A percentile compares a stretch with the other conserved stretches of the same genome.
phyloP scores from a whole-genome alignment of 2,797 vertebrate species.

The Sebastes trivittatus region DNA sequence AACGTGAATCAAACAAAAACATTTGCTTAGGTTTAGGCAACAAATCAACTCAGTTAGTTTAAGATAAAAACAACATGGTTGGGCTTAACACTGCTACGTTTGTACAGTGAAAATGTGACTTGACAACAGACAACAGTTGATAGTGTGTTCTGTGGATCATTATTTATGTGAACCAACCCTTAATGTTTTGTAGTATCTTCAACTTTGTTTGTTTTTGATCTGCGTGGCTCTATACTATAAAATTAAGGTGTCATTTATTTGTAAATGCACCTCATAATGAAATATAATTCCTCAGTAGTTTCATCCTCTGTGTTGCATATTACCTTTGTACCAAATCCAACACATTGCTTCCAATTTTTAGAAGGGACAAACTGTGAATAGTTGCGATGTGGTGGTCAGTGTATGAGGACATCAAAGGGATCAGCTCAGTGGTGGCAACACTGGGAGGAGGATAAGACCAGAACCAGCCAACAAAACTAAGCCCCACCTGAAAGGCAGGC shows the following conservation, averaged over 20 bases:
- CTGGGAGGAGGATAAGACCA: constrained; percentile 67
- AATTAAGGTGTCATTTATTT: background rate
- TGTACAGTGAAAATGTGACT: too few relatives aligned
- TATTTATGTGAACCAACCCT: background rate
- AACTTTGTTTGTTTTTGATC: background rate
- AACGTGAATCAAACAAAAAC: too few relatives aligned
- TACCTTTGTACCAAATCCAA: constrained; percentile 1
- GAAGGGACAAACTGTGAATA: constrained; percentile 32
- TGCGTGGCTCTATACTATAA: background rate
- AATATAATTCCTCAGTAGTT: background rate
- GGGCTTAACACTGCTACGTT: too few relatives aligned
- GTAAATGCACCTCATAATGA: background rate
- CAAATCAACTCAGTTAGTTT: too few relatives aligned
- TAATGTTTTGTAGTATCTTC: background rate
- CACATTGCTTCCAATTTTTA: background rate
- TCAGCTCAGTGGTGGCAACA: constrained; percentile 61
- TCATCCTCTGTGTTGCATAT: background rate
- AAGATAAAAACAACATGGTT: too few relatives aligned
- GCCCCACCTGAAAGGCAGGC: constrained; percentile 71
- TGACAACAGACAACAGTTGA: background rate
- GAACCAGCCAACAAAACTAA: constrained; percentile 74
- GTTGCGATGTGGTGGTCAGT: constrained; percentile 62
- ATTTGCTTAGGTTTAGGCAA: too few relatives aligned
- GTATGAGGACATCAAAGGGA: constrained; percentile 75
- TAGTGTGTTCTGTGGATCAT: background rate